A percentile compares a stretch with the other conserved stretches of the same genome.
phyloP scores from a whole-genome alignment of 2,888 invertebrate genomes.

The Hirtodrosophila cameraria region DNA sequence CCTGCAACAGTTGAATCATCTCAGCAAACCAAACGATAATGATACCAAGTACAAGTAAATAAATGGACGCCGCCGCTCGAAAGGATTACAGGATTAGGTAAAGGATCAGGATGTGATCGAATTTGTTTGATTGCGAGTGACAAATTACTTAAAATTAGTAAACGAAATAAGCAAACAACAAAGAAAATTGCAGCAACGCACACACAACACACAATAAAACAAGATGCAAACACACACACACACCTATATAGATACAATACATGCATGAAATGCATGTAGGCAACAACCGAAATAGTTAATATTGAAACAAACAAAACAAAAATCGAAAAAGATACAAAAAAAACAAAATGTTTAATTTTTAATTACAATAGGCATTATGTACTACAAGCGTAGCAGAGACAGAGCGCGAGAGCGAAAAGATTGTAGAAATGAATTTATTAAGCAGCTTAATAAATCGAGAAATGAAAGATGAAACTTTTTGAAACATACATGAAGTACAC shows the following conservation, averaged over 20 bases:
- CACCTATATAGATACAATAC: constrained; percentile 21
- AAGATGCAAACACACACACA: constrained; percentile 22
- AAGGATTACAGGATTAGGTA: constrained; percentile 43
- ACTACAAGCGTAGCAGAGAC: constrained; percentile 38
- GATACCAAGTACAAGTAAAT: constrained; percentile 55
- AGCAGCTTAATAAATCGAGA: constrained; percentile 71
- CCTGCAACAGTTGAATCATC: constrained; percentile 37
- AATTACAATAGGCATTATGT: constrained; percentile 62
- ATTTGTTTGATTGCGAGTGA: constrained; percentile 41
- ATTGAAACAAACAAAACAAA: constrained; percentile 23
- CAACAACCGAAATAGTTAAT: constrained; percentile 40
- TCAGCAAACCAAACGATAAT: constrained; percentile 45
- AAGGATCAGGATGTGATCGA: constrained; percentile 29
- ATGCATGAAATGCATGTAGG: constrained; percentile 35
- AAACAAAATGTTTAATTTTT: constrained; percentile 41
- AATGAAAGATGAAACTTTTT: constrained; percentile 49
- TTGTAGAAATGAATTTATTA: constrained; percentile 66
- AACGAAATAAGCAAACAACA: constrained; percentile 35
- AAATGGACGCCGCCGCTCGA: constrained; percentile 7
- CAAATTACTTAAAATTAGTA: constrained; percentile 57
- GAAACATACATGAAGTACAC: constrained; percentile 69
- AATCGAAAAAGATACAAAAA: constrained; percentile 18
- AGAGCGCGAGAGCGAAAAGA: constrained; percentile 15
- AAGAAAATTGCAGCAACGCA: constrained; percentile 32
- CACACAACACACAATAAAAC: constrained; percentile 42